Evolutionary conservation across 2,888 invertebrate genomes (phyloP).

Genomic region (Stramonita haemastoma): DNA sequence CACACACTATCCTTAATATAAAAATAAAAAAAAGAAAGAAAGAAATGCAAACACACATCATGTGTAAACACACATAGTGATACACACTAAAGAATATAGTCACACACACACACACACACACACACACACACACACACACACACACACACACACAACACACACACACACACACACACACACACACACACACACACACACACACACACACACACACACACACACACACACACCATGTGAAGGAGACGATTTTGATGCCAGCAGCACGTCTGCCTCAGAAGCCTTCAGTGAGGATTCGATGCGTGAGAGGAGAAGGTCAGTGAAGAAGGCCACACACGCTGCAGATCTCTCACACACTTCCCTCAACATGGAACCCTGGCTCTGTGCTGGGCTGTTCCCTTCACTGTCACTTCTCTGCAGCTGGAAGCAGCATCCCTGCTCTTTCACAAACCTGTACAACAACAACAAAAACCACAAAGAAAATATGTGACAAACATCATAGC

Average conservation of each 20-base stretch:
- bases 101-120: not conserved
- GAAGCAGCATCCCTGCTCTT: constrained; percentile 30
- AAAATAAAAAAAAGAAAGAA: no score
- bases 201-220: not conserved
- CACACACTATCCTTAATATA: not conserved
- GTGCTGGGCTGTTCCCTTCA: not conserved
- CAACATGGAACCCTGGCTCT: not conserved
- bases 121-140: not conserved
- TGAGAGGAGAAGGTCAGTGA: constrained; percentile 58
- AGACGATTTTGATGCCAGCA: constrained; percentile 76
- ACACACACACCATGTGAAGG: constrained; percentile 77
- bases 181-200: not conserved
- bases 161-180: not conserved
- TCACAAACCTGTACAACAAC: constrained; percentile 38
- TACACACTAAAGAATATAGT: no score
- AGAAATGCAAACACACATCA: no score
- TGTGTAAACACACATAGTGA: no score
- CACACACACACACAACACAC: not conserved
- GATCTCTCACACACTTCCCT: not conserved
- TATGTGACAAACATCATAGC: no score
- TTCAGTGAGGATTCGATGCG: constrained; percentile 72
- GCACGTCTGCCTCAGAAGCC: constrained; percentile 75
- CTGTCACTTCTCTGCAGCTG: not conserved
- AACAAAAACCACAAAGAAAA: no score
- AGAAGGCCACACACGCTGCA: constrained; percentile 12